Evolutionary conservation across 2,797 vertebrate species (phyloP), one percentile per base, ranked within the genome.

Genomic region (Parotocinclus haroldoi): DNA sequence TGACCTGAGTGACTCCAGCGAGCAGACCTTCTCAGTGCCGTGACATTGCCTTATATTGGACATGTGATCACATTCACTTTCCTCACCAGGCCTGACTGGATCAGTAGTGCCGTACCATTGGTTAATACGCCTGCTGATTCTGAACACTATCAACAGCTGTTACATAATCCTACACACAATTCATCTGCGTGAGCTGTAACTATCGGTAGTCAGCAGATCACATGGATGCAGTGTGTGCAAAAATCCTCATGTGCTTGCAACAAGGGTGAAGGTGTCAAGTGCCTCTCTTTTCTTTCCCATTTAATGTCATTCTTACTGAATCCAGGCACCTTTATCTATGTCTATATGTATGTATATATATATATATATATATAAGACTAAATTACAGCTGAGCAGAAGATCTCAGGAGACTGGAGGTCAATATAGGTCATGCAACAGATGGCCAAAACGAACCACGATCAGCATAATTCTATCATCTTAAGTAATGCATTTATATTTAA

Each of bases 401-500:
- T 39, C 39, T 57, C 18, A 57, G n/a, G n/a, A n/a, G 57, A 44
- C 37, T 57, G 14, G 9, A 57, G 37, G 59, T 51, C n/a, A 37
- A 3, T 54, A 19, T 55, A 45, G 1, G 27, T 57, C 16, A 46
- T 36, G 58, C 13, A 58, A 36, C 49, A 38, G 19, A 36, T 70
- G 14, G 53, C 46, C 13, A 44, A 58, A 62, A 57, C 11, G 18
- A 46, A 27, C 58, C 27, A 14, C 13, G 19, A 11, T 66, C n/a
- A 49, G 42, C 50, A 55, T 58, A 50, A 66, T 54, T 13, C 9
- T 36, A 65, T 56, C 45, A 51, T 57, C 16, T 64, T 44, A 9
- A 42, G 36, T 40, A 12, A 54, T 10, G 36, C 63, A 52, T 58
- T 75, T 67, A 63, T 71, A 78, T 71, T 69, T 17, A 45, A 38